phyloP scores from a whole-genome alignment of 2,797 vertebrate species.

The Lates japonicus region DNA sequence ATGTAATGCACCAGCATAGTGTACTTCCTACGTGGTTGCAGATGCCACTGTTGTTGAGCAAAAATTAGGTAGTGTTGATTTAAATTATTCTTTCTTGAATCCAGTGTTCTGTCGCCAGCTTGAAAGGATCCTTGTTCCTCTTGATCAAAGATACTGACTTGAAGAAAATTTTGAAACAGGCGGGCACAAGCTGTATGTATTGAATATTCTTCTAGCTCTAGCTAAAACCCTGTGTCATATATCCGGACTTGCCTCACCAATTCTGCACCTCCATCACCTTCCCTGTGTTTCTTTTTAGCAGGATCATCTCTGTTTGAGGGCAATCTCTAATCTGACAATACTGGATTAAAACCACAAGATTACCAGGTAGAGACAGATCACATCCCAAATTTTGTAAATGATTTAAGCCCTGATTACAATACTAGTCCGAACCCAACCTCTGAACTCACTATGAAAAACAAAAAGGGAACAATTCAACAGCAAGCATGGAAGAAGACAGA shows the following conservation, averaged over 20 bases:
- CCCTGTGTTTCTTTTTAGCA: conserved; percentile 57
- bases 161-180: neutral
- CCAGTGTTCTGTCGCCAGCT: neutral
- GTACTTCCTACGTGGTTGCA: too few relatives aligned
- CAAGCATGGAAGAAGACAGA: conserved; percentile 39
- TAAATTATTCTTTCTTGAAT: neutral
- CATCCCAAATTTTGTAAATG: conserved; percentile 49
- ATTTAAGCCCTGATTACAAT: conserved; percentile 9
- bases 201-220: neutral
- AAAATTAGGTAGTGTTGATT: too few relatives aligned
- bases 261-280: neutral
- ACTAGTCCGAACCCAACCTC: conserved; percentile 4
- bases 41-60: too few relatives aligned
- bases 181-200: neutral
- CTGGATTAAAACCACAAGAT: conserved; percentile 63
- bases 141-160: conserved; percentile 4
- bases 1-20: too few relatives aligned
- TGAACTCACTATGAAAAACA: conserved; percentile 39
- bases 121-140: neutral
- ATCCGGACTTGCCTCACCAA: conserved; percentile 5
- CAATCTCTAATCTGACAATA: conserved; percentile 72
- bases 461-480: conserved; percentile 45
- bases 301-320: conserved; percentile 70
- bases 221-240: neutral
- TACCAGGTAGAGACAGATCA: conserved; percentile 59